These are phyloP conservation scores for Anniella stebbinsi DNA, from an alignment of 2,797 vertebrate genomes.

Conservation along the genomic window DNA sequence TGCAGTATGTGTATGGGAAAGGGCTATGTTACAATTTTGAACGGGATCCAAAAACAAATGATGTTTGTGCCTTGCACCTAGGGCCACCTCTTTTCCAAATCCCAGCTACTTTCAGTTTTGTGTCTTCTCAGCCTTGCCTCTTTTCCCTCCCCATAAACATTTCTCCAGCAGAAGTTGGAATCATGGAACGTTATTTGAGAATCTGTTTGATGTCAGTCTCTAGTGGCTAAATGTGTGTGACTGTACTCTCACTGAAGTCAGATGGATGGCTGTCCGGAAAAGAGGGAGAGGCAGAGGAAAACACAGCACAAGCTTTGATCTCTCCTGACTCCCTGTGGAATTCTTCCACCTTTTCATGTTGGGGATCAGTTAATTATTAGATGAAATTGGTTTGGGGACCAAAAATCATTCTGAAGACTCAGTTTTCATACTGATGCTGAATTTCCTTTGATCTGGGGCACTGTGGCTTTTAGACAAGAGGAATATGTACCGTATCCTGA, in stretches of 20 bases:
- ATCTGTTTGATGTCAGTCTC: conserved; percentile 89
- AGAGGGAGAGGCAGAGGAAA: conserved; percentile 54
- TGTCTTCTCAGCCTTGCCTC: conserved; percentile 28
- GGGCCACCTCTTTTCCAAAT: background rate
- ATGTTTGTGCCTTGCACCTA: too few species aligned
- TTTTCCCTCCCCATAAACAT: conserved; percentile 35
- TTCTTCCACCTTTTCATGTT: conserved; percentile 78
- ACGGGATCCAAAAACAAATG: too few species aligned
- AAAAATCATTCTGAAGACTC: conserved; percentile 70
- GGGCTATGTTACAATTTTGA: background rate
- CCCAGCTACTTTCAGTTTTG: background rate
- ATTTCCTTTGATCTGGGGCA: conserved; percentile 75
- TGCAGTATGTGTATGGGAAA: background rate
- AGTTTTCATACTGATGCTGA: conserved; percentile 65
- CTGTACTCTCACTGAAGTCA: conserved; percentile 60
- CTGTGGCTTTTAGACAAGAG: conserved; percentile 58
- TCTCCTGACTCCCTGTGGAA: conserved; percentile 70
- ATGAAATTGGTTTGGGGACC: conserved; percentile 72
- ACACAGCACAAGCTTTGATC: conserved; percentile 75
- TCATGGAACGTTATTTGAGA: conserved; percentile 83
- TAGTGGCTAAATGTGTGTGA: conserved; percentile 73
- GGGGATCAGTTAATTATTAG: conserved; percentile 77
- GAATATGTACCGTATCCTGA: conserved; percentile 42
- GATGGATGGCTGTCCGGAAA: conserved; percentile 74
- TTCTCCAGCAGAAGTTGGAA: conserved; percentile 68